These are phyloP conservation scores for Sisor rabdophorus DNA, from an alignment of 2,113 vertebrate genomes.

Conservation along the genomic window DNA sequence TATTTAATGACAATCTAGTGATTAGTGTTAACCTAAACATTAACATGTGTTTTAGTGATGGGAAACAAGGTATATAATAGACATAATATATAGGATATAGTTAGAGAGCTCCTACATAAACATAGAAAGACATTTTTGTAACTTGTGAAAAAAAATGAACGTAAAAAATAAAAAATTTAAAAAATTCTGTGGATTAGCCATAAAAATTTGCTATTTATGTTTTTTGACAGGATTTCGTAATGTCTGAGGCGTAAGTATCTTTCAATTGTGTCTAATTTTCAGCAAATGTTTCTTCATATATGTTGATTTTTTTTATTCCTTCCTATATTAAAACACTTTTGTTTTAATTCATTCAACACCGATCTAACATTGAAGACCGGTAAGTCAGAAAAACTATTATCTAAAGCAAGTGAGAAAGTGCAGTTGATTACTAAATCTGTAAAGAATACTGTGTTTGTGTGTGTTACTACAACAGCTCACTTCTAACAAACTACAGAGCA, in stretches of 20 bases:
- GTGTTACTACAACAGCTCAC: background rate
- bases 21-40: background rate
- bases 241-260: slow-evolving; percentile 67
- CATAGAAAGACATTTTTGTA: background rate
- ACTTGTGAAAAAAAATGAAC: background rate
- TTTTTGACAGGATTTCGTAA: slow-evolving; percentile 50
- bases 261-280: slow-evolving; percentile 12
- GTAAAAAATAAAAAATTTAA: too few species aligned
- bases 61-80: too few species aligned
- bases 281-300: background rate
- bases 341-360: background rate
- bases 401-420: background rate
- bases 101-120: background rate
- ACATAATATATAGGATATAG: too few species aligned
- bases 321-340: slow-evolving; percentile 13
- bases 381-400: slow-evolving; percentile 41
- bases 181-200: background rate
- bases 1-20: background rate
- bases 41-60: background rate
- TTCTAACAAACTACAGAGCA: background rate
- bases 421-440: background rate
- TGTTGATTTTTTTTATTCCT: background rate
- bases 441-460: background rate
- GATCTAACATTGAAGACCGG: slow-evolving; percentile 48
- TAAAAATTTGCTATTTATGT: background rate